phyloP scores from a whole-genome alignment of 1,140 invertebrate species.

The Pararge aegeria region DNA sequence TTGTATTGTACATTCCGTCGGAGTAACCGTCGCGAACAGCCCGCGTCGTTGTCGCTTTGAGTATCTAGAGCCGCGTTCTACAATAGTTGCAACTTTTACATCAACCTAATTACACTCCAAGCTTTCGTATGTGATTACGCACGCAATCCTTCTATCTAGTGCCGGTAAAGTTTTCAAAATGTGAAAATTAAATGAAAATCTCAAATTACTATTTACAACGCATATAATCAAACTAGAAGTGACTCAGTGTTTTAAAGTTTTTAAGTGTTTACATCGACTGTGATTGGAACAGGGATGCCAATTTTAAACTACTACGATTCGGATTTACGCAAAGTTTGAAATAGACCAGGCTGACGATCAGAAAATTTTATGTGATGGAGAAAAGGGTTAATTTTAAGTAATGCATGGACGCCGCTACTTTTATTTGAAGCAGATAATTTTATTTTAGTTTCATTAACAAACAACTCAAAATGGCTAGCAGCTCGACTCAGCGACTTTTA shows the following conservation, averaged over 20 bases:
- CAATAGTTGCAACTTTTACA: conserved; percentile 45
- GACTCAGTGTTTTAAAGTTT: conserved; percentile 63
- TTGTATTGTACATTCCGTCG: conserved; percentile 45
- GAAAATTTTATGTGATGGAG: conserved; percentile 38
- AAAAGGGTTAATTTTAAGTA: conserved; percentile 21
- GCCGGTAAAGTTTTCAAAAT: conserved; percentile 18
- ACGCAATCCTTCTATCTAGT: conserved; percentile 9
- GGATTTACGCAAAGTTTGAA: conserved; percentile 36
- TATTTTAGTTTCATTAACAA: conserved; percentile 18
- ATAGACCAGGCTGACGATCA: conserved; percentile 38
- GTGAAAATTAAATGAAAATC: conserved; percentile 24
- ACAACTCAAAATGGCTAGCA: conserved; percentile 42
- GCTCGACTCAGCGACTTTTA: conserved; percentile 35
- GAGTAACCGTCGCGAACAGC: conserved; percentile 45
- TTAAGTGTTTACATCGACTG: conserved; percentile 57
- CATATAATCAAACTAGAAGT: conserved; percentile 52
- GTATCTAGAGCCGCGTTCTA: conserved; percentile 36
- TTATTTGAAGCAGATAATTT: conserved; percentile 21
- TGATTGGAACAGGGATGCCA: conserved; percentile 53
- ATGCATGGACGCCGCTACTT: conserved; percentile 23
- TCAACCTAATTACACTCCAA: conserved; percentile 36
- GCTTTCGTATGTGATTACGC: conserved; percentile 5
- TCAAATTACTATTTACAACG: conserved; percentile 35
- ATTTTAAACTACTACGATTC: conserved; percentile 34
- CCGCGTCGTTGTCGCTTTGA: conserved; percentile 36